phyloP scores from a whole-genome alignment of 2,113 vertebrate species.

The Enhydra lutris region DNA sequence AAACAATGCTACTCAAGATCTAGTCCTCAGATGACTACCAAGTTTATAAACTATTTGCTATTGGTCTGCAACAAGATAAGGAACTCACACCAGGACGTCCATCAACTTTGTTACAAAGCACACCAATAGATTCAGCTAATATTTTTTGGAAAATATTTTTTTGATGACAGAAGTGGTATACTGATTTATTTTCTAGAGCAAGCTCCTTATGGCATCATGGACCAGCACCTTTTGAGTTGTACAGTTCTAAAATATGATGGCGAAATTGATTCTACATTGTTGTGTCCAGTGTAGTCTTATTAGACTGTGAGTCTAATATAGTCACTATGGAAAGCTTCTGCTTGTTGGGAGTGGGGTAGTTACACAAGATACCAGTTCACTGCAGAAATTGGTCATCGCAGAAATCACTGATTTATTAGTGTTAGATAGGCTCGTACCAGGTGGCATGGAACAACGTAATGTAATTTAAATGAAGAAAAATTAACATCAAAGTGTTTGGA shows the following conservation, averaged over 20 bases:
- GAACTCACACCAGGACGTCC: background rate
- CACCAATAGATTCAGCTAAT: background rate
- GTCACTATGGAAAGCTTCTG: background rate
- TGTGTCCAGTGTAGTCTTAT: background rate
- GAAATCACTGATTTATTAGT: background rate
- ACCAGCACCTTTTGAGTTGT: background rate
- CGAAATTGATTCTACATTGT: background rate
- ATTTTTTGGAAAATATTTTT: background rate
- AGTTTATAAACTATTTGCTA: background rate
- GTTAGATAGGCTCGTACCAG: background rate
- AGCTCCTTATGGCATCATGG: background rate
- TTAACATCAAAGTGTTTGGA: background rate
- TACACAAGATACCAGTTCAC: background rate
- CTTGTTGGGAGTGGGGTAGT: background rate
- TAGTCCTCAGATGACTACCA: background rate
- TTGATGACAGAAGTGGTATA: background rate
- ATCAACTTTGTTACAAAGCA: background rate
- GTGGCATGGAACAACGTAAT: background rate
- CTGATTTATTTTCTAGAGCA: constrained; percentile 21
- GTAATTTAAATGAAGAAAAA: background rate
- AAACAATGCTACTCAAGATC: background rate
- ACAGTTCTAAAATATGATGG: background rate
- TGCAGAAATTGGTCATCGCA: background rate
- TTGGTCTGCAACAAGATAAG: background rate
- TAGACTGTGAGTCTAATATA: background rate